Base-by-base conservation (phyloP, 2,113 vertebrate species). In the Columba janthina region DNA sequence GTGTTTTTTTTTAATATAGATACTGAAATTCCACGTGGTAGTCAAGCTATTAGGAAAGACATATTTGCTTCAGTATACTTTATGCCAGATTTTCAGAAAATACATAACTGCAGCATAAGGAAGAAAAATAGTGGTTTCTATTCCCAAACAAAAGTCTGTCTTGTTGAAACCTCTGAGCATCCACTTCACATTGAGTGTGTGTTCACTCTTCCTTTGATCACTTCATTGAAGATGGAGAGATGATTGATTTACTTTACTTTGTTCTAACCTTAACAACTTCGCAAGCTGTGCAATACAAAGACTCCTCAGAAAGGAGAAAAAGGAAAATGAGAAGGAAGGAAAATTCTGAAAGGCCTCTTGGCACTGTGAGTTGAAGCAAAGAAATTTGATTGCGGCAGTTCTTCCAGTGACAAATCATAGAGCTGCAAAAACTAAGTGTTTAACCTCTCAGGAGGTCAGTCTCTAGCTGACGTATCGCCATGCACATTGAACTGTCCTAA, bases 191-290 rank as follows among this genome's bases (percentile, higher is more conserved):
- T 82, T 60, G 53, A 64, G 57, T 32, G 14, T n/a, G 12, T 51
- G 29, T 75, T 91, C 66, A 48, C 84, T 89, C 57, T 70, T 87
- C 71, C 77, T 85, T 78, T 89, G 84, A 81, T 94, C 77, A 78
- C 81, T 74, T 93, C 81, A 91, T 94, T 91, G 85, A 78, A 60
- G 46, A 87, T 29, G 36, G 48, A 86, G 76, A 94, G 81, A 85
- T 67, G 13, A 86, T 73, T 95, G 79, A 77, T 90, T 94, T 70
- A 46, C 9, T 76, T 38, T 54, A 34, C 88, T 89, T 78, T 83
- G 44, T 79, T 75, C 74, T 61, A 60, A 32, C 69, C 75, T 83
- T 76, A 94, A 57, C 21, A 88, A 79, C 76, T 86, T 69, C 3
- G 6, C 60, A 80, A 84, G 72, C 28, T 64, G n/a, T 76, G 71